Evolutionary conservation across 1,140 invertebrate species (phyloP), one percentile per base, ranked within the genome.

Genomic region (Dreissena rostriformis): DNA sequence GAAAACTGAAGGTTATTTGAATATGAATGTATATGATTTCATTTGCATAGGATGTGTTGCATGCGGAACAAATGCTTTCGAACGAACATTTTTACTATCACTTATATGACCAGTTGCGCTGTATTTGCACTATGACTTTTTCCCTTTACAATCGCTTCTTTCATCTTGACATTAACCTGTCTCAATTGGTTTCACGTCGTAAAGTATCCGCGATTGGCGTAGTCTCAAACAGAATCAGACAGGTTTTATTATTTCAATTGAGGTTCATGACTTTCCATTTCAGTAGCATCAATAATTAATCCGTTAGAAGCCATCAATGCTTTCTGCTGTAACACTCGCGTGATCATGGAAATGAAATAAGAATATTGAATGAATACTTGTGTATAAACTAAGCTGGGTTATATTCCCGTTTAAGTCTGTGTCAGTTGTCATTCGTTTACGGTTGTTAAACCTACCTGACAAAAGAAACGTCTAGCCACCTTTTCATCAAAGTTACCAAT

Each of bases 401-500:
- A 39, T 39, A 39, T 39, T 39, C 8, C 8, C 39, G 39, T 39
- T 39, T 39, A 2, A 39, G 4, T 39, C 39, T 39, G 2, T 39
- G 39, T 39, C 2, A 5, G 39, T 39, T 39, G n/a, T n/a, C n/a
- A n/a, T n/a, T 39, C 39, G 39, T 39, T 39, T 39, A 39, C 39
- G 2, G 39, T 39, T 8, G 8, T 5, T 26, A 78, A 72, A 91
- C 92, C 91, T 90, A 98, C 98, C 92, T 98, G 97, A 93, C 98
- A 99, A 92, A 99, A 99, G 75, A 99, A 97, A 88, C 96, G 95
- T 71, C 97, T 95, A 0, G 98, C 98, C 97, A 98, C 98, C 49
- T 96, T 96, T 92, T 99, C 97, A 93, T 98, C 97, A 93, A 99
- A 99, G 94, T 99, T 99, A 11, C 98, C 98, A 81, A 99, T 94